Base-by-base conservation (phyloP, 2,797 vertebrate genomes). In the Pterois miles region DNA sequence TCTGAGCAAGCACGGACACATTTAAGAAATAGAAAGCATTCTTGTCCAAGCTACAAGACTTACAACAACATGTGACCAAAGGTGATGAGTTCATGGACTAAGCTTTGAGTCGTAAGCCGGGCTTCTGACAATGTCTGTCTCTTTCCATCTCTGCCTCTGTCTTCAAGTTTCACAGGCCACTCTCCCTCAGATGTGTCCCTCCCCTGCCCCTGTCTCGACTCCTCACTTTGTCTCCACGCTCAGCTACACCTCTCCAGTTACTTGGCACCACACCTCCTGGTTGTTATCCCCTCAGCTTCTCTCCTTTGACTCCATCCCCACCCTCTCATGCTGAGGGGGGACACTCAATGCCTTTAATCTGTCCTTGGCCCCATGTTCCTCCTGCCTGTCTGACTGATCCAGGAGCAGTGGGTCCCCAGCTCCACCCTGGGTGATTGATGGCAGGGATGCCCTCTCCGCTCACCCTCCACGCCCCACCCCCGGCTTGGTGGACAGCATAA, bases 251-350 rank as follows among this genome's bases (percentile, higher is more conserved):
- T 93, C 91, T 97, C 95, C 94, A 93, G 95, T 96, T 96, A 93
- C 96, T 93, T 94, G 96, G 96, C 96, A 96, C 94, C 94, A 93
- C 96, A 96, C 96, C 93, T 96, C 93, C 87, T 94, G 94, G 95
- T 96, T 96, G 95, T 96, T 91, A 91, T 96, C 96, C 96, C 94
- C 95, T 94, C 95, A 90, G 90, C 85, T 74, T 93, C 91, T 84
- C 87, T 82, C 73, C 78, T 77, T 74, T 83, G 78, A 83, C 83
- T 91, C 78, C 84, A 76, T 83, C 85, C 75, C 78, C 80, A 60
- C 72, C 89, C 79, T 83, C 68, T 84, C 88, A 90, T 76, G 82
- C 87, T 89, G 84, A 88, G 86, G 59, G 78, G 82, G 93, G 95
- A 95, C 93, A 96, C 93, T 92, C 92, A 94, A 96, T 95, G 94